These are phyloP conservation scores for Psephotus haematonotus DNA, from an alignment of 2,113 vertebrate genomes.

Conservation along the genomic window DNA sequence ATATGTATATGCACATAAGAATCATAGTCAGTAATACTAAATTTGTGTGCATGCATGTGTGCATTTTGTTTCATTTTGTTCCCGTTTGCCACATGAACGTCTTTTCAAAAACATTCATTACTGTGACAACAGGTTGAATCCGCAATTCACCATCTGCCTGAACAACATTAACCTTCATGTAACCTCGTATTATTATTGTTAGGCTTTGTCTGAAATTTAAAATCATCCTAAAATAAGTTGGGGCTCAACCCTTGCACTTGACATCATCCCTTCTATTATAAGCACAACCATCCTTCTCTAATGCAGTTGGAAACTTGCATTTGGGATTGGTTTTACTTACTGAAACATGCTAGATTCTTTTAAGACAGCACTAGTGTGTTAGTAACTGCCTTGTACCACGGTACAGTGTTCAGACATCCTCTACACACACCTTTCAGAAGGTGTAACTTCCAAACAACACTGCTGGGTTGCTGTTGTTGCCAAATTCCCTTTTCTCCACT, in stretches of 20 bases:
- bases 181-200: slow-evolving; percentile 63
- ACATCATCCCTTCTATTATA: background rate
- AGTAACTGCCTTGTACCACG: background rate
- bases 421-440: background rate
- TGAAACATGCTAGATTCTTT: background rate
- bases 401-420: background rate
- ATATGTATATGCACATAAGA: background rate
- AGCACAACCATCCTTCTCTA: background rate
- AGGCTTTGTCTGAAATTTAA: slow-evolving; percentile 57
- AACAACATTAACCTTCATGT: slow-evolving; percentile 73
- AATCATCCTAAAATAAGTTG: slow-evolving; percentile 18
- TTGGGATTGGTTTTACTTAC: background rate
- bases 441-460: background rate
- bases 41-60: background rate
- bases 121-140: slow-evolving; percentile 73
- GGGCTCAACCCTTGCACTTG: background rate
- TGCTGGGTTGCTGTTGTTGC: background rate
- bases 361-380: background rate
- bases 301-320: background rate
- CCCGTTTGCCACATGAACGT: background rate
- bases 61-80: slow-evolving; percentile 38
- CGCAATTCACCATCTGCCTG: slow-evolving; percentile 74
- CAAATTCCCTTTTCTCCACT: background rate
- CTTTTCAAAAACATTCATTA: slow-evolving; percentile 61
- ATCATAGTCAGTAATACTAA: background rate